Conservation (phyloP, 2,888 invertebrate genomes). For the Coelinius sp. region DNA sequence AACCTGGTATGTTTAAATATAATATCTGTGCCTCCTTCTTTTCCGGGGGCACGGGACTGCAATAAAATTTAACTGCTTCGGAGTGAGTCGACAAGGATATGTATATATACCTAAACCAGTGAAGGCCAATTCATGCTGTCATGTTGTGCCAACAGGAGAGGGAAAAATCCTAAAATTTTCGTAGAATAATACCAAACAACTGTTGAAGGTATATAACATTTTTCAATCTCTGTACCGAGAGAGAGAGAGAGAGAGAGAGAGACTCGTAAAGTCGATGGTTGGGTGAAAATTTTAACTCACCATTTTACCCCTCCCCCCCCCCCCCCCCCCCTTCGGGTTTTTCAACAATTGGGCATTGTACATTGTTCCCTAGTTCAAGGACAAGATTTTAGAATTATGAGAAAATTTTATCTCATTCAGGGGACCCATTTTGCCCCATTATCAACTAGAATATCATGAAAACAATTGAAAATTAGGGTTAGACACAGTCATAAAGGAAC, state of each 20-base stretch:
- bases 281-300: no score
- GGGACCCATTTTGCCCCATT: no score
- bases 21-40: conserved; percentile 17
- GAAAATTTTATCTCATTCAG: no score
- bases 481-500: conserved; percentile 23
- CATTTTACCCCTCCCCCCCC: no score
- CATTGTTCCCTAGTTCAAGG: conserved; percentile 16
- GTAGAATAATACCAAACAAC: no score
- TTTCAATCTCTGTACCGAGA: background rate
- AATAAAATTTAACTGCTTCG: conserved; percentile 66
- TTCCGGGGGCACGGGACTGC: conserved; percentile 49
- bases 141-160: conserved; percentile 39
- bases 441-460: no score
- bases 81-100: conserved; percentile 46
- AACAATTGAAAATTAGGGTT: no score
- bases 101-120: conserved; percentile 39
- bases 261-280: background rate
- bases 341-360: no score
- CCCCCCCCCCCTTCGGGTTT: no score
- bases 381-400: no score
- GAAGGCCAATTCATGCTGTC: conserved; percentile 56
- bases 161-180: conserved; percentile 33
- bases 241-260: no score
- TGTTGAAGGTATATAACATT: background rate
- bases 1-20: conserved; percentile 35